Conservation (phyloP, 1,140 invertebrate genomes). For the Philaenus spumarius region DNA sequence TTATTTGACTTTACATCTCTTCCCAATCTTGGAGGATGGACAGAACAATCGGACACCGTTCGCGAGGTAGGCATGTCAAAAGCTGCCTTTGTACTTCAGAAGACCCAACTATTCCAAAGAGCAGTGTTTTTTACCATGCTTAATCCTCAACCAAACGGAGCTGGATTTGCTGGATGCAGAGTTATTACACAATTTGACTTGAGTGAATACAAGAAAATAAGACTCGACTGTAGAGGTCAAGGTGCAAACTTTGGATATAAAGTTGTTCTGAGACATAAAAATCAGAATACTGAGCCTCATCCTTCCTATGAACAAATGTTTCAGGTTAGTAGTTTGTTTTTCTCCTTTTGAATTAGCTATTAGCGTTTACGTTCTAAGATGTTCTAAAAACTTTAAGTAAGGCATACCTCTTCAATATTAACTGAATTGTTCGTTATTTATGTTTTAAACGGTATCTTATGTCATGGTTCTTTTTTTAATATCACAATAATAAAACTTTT, state of each 20-base stretch:
- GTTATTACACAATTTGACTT: slow-evolving; percentile 44
- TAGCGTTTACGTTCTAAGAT: no score
- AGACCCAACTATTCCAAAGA: slow-evolving; percentile 50
- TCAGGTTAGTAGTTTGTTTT: slow-evolving; percentile 43
- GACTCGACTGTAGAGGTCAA: slow-evolving; percentile 50
- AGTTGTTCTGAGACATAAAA: slow-evolving; percentile 53
- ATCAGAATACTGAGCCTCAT: slow-evolving; percentile 45
- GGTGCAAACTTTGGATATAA: slow-evolving; percentile 50
- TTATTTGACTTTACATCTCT: slow-evolving; percentile 43
- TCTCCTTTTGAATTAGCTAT: no score
- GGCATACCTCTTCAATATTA: no score
- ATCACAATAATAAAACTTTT: no score
- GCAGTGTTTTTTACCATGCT: slow-evolving; percentile 59
- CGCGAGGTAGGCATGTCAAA: slow-evolving; percentile 58
- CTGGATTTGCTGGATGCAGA: slow-evolving; percentile 57
- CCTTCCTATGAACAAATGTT: slow-evolving; percentile 60
- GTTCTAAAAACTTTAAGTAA: no score
- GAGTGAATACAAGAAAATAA: slow-evolving; percentile 42
- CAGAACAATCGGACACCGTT: slow-evolving; percentile 57
- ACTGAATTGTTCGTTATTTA: no score
- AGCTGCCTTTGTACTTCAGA: slow-evolving; percentile 50
- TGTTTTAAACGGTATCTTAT: no score
- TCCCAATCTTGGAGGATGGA: slow-evolving; percentile 43
- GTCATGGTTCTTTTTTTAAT: no score
- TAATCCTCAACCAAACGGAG: slow-evolving; percentile 62